Conservation (phyloP, 2,113 vertebrate species). For the Acinonyx jubatus region DNA sequence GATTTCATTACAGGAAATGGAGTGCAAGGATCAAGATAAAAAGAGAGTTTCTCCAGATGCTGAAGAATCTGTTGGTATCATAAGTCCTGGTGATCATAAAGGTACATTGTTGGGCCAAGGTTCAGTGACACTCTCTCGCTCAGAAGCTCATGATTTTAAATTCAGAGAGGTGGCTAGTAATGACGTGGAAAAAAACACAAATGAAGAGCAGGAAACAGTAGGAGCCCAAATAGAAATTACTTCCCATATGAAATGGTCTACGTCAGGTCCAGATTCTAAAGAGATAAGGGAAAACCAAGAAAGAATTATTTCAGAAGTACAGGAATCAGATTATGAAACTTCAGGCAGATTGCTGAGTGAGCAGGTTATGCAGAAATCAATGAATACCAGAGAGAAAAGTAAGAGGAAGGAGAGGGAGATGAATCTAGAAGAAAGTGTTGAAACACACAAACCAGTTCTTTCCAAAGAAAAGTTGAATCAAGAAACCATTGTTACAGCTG, state of each 20-base stretch:
- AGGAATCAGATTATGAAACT: conserved; percentile 73
- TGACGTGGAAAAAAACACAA: conserved; percentile 55
- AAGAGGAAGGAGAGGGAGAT: neutral
- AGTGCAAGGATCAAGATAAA: neutral
- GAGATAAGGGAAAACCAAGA: conserved; percentile 60
- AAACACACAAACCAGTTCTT: neutral
- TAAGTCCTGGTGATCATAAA: neutral
- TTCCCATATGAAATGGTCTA: neutral
- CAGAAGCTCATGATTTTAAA: conserved; percentile 53
- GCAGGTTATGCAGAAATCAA: neutral
- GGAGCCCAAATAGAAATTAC: neutral
- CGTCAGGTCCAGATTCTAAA: conserved; percentile 31
- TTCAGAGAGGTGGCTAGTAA: conserved; percentile 23
- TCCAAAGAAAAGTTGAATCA: conserved; percentile 41
- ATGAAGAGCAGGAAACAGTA: conserved; percentile 69
- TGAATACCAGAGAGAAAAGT: neutral
- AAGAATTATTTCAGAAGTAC: conserved; percentile 50
- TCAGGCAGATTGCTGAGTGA: neutral
- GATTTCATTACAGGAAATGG: neutral
- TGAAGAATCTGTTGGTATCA: neutral
- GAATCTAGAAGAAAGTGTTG: neutral
- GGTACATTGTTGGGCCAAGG: neutral
- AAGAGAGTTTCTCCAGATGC: neutral
- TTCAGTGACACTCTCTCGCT: neutral
- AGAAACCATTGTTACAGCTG: neutral